Evolutionary conservation across 2,113 vertebrate genomes (phyloP).

Genomic region (Puntigrus tetrazona): DNA sequence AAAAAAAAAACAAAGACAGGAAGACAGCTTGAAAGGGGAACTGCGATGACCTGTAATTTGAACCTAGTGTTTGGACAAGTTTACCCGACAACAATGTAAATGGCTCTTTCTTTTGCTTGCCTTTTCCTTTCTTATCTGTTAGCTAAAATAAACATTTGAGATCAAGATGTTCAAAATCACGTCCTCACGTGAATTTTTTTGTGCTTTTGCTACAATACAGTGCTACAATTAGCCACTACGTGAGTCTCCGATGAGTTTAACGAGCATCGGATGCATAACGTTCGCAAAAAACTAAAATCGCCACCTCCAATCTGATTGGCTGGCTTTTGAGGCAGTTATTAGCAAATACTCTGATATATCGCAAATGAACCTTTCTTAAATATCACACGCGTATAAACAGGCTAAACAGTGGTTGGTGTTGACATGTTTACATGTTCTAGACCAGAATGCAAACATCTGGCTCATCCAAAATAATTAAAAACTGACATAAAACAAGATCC

Average conservation of each 20-base stretch:
- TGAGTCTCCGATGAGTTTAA: not conserved
- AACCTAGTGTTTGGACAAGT: not conserved
- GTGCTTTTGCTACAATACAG: not conserved
- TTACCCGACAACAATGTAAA: not conserved
- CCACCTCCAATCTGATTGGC: not conserved
- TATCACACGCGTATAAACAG: not conserved
- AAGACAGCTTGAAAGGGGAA: not conserved
- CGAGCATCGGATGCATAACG: not conserved
- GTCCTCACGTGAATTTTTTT: not conserved
- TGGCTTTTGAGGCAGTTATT: not conserved
- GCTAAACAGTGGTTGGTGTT: not conserved
- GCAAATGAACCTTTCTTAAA: not conserved
- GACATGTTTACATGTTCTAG: not conserved
- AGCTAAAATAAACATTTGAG: not conserved
- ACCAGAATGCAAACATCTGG: not conserved
- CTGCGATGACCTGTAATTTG: conserved; percentile 3
- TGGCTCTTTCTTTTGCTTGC: too few relatives aligned
- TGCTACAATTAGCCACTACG: too few relatives aligned
- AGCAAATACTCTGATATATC: not conserved
- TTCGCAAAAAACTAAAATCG: not conserved
- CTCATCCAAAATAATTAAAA: not conserved
- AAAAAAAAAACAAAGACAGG: conserved; percentile 13
- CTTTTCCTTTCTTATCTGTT: not conserved
- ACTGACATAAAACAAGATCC: not conserved
- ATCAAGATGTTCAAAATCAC: not conserved